These are phyloP conservation scores for Leuctra nigra DNA, from an alignment of 2,888 invertebrate genomes.

Conservation along the genomic window DNA sequence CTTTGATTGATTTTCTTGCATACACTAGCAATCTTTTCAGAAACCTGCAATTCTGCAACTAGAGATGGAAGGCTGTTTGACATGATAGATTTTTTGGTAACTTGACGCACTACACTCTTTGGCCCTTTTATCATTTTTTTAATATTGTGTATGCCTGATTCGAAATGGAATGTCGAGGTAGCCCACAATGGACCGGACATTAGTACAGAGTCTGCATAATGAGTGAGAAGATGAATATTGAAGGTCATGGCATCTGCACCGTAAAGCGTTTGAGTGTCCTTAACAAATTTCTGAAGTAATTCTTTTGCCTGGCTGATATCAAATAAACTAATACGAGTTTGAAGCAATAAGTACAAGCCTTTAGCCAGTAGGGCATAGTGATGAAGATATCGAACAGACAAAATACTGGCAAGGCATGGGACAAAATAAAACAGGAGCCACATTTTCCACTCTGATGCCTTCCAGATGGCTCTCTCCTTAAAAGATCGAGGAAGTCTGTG, in stretches of 20 bases:
- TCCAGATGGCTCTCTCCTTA: constrained; percentile 17
- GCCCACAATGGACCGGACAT: neutral
- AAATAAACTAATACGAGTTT: neutral
- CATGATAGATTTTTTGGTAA: too few species aligned
- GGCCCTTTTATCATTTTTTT: neutral
- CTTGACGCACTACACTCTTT: too few species aligned
- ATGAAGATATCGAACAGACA: constrained; percentile 11
- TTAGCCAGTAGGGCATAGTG: constrained; percentile 1
- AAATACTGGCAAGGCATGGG: constrained; percentile 2
- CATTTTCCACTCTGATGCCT: constrained; percentile 18
- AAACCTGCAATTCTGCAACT: too few species aligned
- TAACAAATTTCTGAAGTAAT: neutral
- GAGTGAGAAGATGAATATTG: neutral
- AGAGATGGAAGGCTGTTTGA: too few species aligned
- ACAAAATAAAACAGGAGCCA: constrained; percentile 20
- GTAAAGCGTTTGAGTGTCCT: neutral
- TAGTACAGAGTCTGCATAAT: neutral
- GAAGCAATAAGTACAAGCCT: neutral
- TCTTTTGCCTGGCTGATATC: neutral
- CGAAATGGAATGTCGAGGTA: neutral
- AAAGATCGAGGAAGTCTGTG: constrained; percentile 13
- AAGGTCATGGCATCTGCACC: neutral
- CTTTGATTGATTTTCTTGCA: too few species aligned
- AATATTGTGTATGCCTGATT: neutral
- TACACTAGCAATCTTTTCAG: too few species aligned